These are phyloP conservation scores for Phania funesta DNA, from an alignment of 2,888 invertebrate genomes.

Conservation along the genomic window DNA sequence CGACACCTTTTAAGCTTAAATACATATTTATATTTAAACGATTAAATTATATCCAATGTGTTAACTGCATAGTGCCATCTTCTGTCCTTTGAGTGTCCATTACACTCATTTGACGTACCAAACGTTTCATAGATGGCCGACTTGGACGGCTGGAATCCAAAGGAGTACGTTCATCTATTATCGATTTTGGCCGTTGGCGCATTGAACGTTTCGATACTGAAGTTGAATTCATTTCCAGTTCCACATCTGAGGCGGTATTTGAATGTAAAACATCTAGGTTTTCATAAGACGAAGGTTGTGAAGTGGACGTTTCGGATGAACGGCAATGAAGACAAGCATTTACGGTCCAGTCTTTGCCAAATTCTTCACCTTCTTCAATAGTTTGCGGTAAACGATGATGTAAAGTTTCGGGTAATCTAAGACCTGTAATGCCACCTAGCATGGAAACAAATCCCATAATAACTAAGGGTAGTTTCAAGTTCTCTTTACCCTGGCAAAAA, in stretches of 20 bases:
- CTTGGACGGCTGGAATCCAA: conserved; percentile 75
- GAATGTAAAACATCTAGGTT: conserved; percentile 84
- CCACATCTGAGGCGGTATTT: conserved; percentile 75
- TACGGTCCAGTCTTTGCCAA: conserved; percentile 90
- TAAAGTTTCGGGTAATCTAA: conserved; percentile 91
- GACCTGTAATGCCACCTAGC: conserved; percentile 88
- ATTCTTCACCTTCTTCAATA: conserved; percentile 92
- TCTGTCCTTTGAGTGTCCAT: conserved; percentile 90
- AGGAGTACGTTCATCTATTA: conserved; percentile 81
- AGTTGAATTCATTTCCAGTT: conserved; percentile 74
- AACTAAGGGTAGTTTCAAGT: conserved; percentile 89
- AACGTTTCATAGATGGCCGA: conserved; percentile 84
- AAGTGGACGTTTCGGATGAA: conserved; percentile 82
- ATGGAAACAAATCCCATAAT: conserved; percentile 92
- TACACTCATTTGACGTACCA: conserved; percentile 89
- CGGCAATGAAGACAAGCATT: conserved; percentile 88
- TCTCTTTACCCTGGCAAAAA: conserved; percentile 87
- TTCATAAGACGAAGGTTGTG: conserved; percentile 85
- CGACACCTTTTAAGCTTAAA: neutral
- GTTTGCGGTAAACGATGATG: conserved; percentile 92
- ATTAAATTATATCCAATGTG: conserved; percentile 88
- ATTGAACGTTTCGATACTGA: conserved; percentile 72
- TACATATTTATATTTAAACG: neutral
- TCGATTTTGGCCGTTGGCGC: conserved; percentile 67
- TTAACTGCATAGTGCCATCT: conserved; percentile 91